Evolutionary conservation across 2,113 vertebrate genomes (phyloP).

Genomic region (Megaceryle torquata): DNA sequence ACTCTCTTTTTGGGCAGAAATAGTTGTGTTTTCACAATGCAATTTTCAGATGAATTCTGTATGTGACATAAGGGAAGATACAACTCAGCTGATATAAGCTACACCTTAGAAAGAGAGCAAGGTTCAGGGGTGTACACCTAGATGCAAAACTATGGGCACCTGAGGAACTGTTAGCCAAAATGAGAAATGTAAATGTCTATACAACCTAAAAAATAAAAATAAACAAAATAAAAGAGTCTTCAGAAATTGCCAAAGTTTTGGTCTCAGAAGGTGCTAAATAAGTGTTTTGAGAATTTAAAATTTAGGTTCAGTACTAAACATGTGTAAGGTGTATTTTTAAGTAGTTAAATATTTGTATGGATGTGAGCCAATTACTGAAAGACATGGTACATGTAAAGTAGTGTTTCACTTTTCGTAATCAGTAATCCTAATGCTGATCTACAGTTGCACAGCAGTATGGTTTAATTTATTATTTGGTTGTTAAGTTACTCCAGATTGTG

Average conservation of each 20-base stretch:
- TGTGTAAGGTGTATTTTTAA: neutral
- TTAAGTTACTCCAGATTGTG: neutral
- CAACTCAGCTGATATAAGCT: neutral
- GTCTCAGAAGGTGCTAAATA: neutral
- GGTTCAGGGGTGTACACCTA: neutral
- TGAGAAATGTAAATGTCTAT: neutral
- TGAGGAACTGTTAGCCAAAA: neutral
- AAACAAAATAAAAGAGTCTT: neutral
- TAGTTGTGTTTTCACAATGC: neutral
- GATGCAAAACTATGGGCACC: neutral
- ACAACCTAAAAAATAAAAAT: neutral
- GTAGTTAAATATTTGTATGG: neutral
- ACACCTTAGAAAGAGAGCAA: neutral
- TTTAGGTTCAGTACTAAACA: neutral
- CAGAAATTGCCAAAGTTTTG: neutral
- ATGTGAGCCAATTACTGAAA: neutral
- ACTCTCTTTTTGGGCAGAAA: neutral
- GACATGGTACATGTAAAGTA: neutral
- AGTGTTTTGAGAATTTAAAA: neutral
- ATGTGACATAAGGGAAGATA: neutral
- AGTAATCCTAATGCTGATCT: neutral
- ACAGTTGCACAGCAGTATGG: neutral
- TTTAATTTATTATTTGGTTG: neutral
- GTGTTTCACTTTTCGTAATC: neutral
- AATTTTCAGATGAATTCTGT: neutral